Percentiles rank a stretch among this genome's conserved stretches.
These are phyloP conservation scores for Camelus bactrianus DNA, from an alignment of 2,113 vertebrate genomes.

Conservation along the genomic window DNA sequence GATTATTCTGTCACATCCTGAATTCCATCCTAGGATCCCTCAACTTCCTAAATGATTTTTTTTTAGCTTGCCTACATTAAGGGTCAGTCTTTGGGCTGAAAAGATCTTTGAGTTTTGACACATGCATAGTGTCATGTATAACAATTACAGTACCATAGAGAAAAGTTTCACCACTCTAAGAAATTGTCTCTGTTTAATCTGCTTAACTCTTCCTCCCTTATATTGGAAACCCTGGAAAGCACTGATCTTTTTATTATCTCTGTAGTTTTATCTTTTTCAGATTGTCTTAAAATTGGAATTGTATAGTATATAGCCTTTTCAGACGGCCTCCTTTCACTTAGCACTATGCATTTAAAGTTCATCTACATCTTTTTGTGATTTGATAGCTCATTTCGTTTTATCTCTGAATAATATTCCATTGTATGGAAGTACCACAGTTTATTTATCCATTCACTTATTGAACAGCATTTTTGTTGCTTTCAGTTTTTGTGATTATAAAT, in stretches of 20 bases:
- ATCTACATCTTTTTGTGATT: not conserved
- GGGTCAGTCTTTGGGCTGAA: not conserved
- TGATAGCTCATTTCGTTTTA: not conserved
- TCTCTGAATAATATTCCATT: not conserved
- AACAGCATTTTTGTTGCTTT: slow-evolving; percentile 17
- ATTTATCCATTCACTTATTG: not conserved
- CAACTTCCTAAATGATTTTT: not conserved
- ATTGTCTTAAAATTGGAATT: not conserved
- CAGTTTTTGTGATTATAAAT: not conserved
- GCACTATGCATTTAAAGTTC: not conserved
- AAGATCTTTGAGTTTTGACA: slow-evolving; percentile 36
- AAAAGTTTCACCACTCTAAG: slow-evolving; percentile 12
- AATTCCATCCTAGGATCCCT: not conserved
- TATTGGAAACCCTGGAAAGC: not conserved
- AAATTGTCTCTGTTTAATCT: slow-evolving; percentile 8
- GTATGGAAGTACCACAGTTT: not conserved
- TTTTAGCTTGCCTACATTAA: slow-evolving; percentile 27
- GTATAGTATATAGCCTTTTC: not conserved
- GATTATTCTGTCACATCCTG: not conserved
- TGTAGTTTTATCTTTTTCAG: slow-evolving; percentile 32
- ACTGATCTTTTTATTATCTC: not conserved
- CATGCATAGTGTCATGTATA: not conserved
- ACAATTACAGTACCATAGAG: not conserved
- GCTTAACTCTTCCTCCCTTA: not conserved
- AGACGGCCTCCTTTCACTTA: not conserved